Conservation (phyloP, 2,113 vertebrate species). For the Pristiophorus japonicus region DNA sequence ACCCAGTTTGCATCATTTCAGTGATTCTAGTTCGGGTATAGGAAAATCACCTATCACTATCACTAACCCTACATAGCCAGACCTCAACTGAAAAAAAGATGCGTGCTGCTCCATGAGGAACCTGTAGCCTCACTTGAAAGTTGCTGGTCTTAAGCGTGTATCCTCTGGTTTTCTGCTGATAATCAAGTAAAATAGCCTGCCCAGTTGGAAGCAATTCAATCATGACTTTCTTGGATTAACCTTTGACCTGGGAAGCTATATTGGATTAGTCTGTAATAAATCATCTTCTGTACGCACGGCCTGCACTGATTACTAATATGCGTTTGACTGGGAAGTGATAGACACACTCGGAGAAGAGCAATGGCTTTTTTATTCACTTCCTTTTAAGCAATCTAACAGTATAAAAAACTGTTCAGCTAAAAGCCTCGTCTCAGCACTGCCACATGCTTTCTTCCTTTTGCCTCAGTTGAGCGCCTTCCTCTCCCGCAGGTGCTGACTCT, state of each 20-base stretch:
- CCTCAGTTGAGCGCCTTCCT: not conserved
- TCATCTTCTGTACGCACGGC: not conserved
- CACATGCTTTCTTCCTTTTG: not conserved
- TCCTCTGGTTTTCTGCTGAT: not conserved
- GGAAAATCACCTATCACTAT: not conserved
- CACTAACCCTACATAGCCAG: not conserved
- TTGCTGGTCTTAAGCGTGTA: not conserved
- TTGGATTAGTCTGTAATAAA: slow-evolving; percentile 10
- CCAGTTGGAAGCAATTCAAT: slow-evolving; percentile 2
- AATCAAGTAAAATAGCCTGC: slow-evolving; percentile 1
- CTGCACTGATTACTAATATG: not conserved
- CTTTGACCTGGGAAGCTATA: not conserved
- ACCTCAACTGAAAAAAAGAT: no score
- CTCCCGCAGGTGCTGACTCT: not conserved
- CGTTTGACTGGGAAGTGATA: not conserved
- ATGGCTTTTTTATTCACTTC: not conserved
- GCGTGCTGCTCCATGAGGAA: not conserved
- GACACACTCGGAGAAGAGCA: not conserved
- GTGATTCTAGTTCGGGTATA: not conserved
- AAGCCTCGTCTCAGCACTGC: not conserved
- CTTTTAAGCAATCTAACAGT: not conserved
- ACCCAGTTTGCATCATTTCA: not conserved
- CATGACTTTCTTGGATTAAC: slow-evolving; percentile 19
- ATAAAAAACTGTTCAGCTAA: not conserved
- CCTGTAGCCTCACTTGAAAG: not conserved